A percentile compares a stretch with the other conserved stretches of the same genome.
Evolutionary conservation across 2,888 invertebrate genomes (phyloP).

Genomic region (Xestia sexstrigata): DNA sequence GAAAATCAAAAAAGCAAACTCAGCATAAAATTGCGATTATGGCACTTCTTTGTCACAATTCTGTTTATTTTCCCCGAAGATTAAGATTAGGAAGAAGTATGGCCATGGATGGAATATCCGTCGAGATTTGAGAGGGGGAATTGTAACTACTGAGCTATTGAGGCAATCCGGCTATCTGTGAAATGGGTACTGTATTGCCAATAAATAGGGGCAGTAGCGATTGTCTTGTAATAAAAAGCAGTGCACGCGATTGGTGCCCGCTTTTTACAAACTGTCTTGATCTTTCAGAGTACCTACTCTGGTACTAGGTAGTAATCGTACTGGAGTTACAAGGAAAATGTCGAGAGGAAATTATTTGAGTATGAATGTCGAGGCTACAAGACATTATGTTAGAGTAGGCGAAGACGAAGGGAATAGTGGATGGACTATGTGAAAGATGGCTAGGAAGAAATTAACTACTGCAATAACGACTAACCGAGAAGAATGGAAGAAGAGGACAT

Average conservation of each 20-base stretch:
- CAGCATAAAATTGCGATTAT: constrained; percentile 34
- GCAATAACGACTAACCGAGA: not conserved
- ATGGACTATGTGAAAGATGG: not conserved
- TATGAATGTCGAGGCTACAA: not conserved
- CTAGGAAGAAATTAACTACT: not conserved
- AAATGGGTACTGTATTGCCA: constrained; percentile 5
- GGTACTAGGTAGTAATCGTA: not conserved
- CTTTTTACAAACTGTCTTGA: not conserved
- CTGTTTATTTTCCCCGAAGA: constrained; percentile 28
- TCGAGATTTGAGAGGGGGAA: not conserved
- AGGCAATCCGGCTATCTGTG: constrained; percentile 24
- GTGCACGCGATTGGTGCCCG: not conserved
- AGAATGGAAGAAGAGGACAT: not conserved
- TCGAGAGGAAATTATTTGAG: not conserved
- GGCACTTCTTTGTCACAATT: constrained; percentile 32
- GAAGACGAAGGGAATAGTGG: not conserved
- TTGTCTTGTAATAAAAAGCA: not conserved
- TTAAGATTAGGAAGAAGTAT: constrained; percentile 13
- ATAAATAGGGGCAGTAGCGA: not conserved
- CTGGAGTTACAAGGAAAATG: not conserved
- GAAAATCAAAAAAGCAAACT: constrained; percentile 32
- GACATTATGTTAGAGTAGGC: not conserved
- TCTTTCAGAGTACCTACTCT: no score
- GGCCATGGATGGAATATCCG: not conserved
- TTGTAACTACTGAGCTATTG: constrained; percentile 30